Evolutionary conservation across 1,140 invertebrate species (phyloP), one percentile per base, ranked within the genome.

Genomic region (Mamestra configurata): DNA sequence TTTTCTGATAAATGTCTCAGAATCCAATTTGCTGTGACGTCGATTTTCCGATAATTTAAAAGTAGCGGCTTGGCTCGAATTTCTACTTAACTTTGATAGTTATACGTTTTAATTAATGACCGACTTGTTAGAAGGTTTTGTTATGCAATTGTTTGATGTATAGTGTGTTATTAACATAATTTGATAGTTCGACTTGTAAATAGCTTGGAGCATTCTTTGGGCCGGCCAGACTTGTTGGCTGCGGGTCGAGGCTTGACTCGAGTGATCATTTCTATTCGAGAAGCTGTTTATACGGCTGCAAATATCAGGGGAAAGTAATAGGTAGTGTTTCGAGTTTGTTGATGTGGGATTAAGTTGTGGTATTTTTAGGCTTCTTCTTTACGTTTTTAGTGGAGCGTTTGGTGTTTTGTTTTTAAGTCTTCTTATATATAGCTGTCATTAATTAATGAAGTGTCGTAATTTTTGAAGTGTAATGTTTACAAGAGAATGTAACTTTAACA

Each of bases 11-110:
- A 83, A 82, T 83, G 80, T 76, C 77, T 83, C 49, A 71, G 75
- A 84, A 86, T 86, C 84, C 84, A 88, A 88, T 88, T 84, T 86
- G 84, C 84, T 86, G 79, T 77, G 82, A 83, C 84, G 83, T 86
- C 82, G 82, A 80, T 64, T 79, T 83, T 88, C 61, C 61, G 81
- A 86, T 86, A 84, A 86, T 84, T 83, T 83, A 84, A 70, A 82
- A 86, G 73, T 70, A 64, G 72, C 55, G 81, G 79, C 79, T 40
- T 71, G 59, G 46, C 49, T 80, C 77, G 35, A 24, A 51, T 76
- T 46, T 64, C 73, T 76, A 57, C 57, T 75, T 75, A 75, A 10
- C 11, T 75, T 75, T 37, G 57, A 82, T 82, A 78, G 80, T 75
- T 82, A 49, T 83, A 80, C 82, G 76, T 82, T 83, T 80, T 86